phyloP scores from a whole-genome alignment of 1,140 invertebrate genomes.

The Caerostris extrusa region DNA sequence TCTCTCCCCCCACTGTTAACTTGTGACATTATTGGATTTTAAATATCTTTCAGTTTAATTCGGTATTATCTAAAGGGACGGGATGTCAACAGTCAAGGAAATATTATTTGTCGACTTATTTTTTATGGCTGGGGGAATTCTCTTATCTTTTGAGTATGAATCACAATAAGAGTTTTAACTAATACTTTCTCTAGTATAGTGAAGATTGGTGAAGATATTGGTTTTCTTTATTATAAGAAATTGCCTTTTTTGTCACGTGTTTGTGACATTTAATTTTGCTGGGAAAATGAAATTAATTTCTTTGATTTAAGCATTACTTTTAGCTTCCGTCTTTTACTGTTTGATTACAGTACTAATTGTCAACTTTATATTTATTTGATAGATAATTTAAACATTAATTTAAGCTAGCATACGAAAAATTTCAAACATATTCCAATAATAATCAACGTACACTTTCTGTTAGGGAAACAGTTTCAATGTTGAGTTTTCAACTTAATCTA shows the following conservation, averaged over 20 bases:
- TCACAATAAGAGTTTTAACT: neutral
- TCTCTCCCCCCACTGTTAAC: neutral
- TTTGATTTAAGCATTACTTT: no score
- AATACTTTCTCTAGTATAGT: neutral
- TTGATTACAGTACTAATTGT: no score
- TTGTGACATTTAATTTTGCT: no score
- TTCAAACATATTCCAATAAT: no score
- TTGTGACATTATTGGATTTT: constrained; percentile 43
- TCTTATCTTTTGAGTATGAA: neutral
- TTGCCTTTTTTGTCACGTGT: neutral
- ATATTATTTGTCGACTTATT: neutral
- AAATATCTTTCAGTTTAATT: constrained; percentile 8
- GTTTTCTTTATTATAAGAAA: neutral
- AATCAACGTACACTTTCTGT: no score
- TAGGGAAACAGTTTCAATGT: no score
- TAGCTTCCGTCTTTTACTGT: no score
- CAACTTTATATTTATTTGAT: no score
- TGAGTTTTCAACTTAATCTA: no score
- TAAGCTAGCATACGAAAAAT: no score
- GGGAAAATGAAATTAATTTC: no score
- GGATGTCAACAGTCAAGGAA: neutral
- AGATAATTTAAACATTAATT: no score
- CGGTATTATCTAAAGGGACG: neutral
- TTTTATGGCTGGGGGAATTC: neutral
- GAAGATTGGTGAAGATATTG: neutral